Conservation (phyloP, 2,888 invertebrate species). For the Lasius platythorax region DNA sequence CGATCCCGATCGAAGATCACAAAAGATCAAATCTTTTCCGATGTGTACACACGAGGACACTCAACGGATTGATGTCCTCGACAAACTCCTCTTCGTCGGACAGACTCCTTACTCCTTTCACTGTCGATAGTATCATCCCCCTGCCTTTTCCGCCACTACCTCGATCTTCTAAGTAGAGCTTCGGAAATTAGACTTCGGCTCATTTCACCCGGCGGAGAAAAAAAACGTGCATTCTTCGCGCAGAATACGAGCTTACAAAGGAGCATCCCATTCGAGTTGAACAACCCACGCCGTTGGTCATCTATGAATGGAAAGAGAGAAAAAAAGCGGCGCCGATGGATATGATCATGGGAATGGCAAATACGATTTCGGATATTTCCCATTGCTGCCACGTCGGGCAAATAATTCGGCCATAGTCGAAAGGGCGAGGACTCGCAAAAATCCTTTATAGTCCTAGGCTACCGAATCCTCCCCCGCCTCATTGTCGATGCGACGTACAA, state of each 20-base stretch:
- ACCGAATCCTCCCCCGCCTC: slow-evolving; percentile 39
- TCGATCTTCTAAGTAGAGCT: slow-evolving; percentile 61
- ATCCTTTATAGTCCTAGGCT: slow-evolving; percentile 66
- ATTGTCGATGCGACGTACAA: slow-evolving; percentile 43
- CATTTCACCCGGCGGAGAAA: slow-evolving; percentile 82
- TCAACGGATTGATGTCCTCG: slow-evolving; percentile 62
- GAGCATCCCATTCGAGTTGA: slow-evolving; percentile 77
- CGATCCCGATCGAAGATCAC: slow-evolving; percentile 52
- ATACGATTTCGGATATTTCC: slow-evolving; percentile 80
- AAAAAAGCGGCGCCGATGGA: slow-evolving; percentile 56
- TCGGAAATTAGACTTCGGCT: slow-evolving; percentile 79
- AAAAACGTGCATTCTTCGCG: slow-evolving; percentile 76
- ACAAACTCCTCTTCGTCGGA: slow-evolving; percentile 65
- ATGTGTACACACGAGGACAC: slow-evolving; percentile 50
- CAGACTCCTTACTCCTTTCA: slow-evolving; percentile 36
- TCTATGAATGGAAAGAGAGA: slow-evolving; percentile 72
- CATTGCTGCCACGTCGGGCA: slow-evolving; percentile 75
- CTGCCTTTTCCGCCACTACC: slow-evolving; percentile 30
- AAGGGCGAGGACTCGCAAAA: slow-evolving; percentile 75
- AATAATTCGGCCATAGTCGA: slow-evolving; percentile 74
- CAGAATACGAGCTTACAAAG: slow-evolving; percentile 76
- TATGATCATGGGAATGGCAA: slow-evolving; percentile 84
- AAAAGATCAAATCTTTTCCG: slow-evolving; percentile 49
- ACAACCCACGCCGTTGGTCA: slow-evolving; percentile 81
- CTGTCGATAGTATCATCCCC: slow-evolving; percentile 21